Percentiles rank a stretch among this genome's conserved stretches.
Evolutionary conservation across 2,888 invertebrate genomes (phyloP).

Genomic region (Neuroscelio doddi): DNA sequence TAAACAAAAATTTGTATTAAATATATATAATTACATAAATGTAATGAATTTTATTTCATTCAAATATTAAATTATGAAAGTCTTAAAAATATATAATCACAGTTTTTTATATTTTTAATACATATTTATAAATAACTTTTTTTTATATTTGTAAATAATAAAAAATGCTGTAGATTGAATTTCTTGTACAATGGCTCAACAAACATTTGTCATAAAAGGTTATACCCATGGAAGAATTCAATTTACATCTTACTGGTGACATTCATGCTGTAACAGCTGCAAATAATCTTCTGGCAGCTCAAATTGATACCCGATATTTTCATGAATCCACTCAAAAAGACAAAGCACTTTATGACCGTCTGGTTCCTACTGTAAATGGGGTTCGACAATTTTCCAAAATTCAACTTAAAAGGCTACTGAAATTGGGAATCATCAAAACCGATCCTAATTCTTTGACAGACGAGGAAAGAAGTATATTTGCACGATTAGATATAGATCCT

Average conservation of each 20-base stretch:
- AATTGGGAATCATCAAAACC: conserved; percentile 87
- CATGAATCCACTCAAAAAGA: conserved; percentile 96
- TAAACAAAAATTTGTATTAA: too few relatives aligned
- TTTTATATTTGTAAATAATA: conserved; percentile 1
- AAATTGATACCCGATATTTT: conserved; percentile 96
- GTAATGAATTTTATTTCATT: too few relatives aligned
- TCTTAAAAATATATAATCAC: too few relatives aligned
- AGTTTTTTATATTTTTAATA: too few relatives aligned
- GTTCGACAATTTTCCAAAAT: conserved; percentile 88
- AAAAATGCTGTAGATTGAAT: background rate
- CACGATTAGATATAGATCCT: conserved; percentile 92
- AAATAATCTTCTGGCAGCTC: conserved; percentile 97
- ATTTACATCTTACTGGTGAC: conserved; percentile 97
- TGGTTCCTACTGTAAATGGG: conserved; percentile 90
- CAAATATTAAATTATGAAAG: too few relatives aligned
- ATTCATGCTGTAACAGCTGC: conserved; percentile 99
- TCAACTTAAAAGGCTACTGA: conserved; percentile 83
- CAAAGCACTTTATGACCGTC: conserved; percentile 86
- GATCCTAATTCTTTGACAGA: conserved; percentile 86
- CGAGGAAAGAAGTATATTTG: conserved; percentile 86
- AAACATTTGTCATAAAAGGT: too few relatives aligned
- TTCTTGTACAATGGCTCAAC: too few relatives aligned
- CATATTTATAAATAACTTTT: too few relatives aligned
- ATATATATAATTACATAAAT: too few relatives aligned
- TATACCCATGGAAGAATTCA: conserved; percentile 99